Base-by-base conservation (phyloP, 2,797 vertebrate species). In the Typhlichthys subterraneus region DNA sequence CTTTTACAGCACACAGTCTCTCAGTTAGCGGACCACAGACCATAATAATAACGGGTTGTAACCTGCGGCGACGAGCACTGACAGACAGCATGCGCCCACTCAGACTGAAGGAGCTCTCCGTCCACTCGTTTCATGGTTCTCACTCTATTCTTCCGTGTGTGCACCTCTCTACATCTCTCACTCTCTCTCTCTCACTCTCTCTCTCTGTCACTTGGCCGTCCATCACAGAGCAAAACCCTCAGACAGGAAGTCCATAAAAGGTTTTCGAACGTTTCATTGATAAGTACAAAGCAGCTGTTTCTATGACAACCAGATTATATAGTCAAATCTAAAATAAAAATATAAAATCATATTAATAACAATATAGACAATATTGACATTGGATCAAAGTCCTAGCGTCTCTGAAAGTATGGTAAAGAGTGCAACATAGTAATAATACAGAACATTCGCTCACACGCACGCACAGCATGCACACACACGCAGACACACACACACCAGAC, bases 221-320 rank as follows among this genome's bases (percentile, higher is more conserved):
- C 53, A 31, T 38, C 12, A 0, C 5, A 0, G 9, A 59, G 11
- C 13, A 12, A 12, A 48, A 12, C 46, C 9, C 46, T 17, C 9
- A 52, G 58, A 52, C 64, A 76, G 65, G 69, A 82, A 75, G 72
- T 54, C 76, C 75, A 67, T 80, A 78, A 76, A 76, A 53, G 67
- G 76, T 54, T 15, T 13, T 65, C 19, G 68, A 55, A 48, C 12
- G 7, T 55, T 57, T 63, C 67, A 68, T 67, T 78, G 60, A 76
- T 62, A 55, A 50, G 73, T 56, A 54, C 7, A 10, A 9, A 19
- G 2, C 31, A 4, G 45, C 10, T 3, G 23, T 47, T 59, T 60
- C 57, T 66, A 72, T 75, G 69, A 57, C 17, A 13, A 19, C 8
- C 51, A 0, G 2, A 14, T 23, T 23, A 23, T 23, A 47, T 53